Base-by-base conservation (phyloP, 2,888 invertebrate species). In the Ommatoiulus sabulosus region DNA sequence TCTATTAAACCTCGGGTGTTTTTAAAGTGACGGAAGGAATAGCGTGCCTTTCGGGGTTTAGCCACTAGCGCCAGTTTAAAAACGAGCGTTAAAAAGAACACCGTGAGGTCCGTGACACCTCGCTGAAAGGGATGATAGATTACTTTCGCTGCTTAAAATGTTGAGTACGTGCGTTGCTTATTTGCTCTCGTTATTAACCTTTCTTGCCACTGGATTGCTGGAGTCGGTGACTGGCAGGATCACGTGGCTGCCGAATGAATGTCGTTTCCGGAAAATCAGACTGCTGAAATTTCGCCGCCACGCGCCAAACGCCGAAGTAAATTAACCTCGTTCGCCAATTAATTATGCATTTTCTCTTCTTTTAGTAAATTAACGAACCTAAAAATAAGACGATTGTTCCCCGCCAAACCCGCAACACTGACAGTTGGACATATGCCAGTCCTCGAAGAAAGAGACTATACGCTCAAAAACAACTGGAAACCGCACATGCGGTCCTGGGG, bases 171-270 rank as follows among this genome's bases (percentile, higher is more conserved):
- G 85, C 20, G 46, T 85, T 46, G 85, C 44, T 85, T 85, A 85
- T 85, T 85, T 85, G 85, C 85, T 85, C 85, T 85, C 44, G 85
- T 85, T 85, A 85, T 85, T 85, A 85, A 85, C 85, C 85, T 85
- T 85, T 85, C 85, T 46, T 46, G 85, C 85, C 85, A 85, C 24
- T 72, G 72, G 72, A 72, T 72, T 72, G 8, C 72, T 20, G 7
- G n/a, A 20, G n/a, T 63, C 35, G 63, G n/a, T 63, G 63, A 63
- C 63, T 63, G 24, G n/a, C 72, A 72, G 24, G 5, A 72, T 72
- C 72, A n/a, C 24, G 72, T 24, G 24, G 8, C 24, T 24, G 8
- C 24, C 72, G 72, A 72, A 72, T 72, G 24, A 72, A 72, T 72
- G 72, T 72, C 72, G 24, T 24, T 72, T 72, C 72, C 72, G 72